Evolutionary conservation across 2,113 vertebrate species (phyloP).

Genomic region (Alaudala cheleensis): DNA sequence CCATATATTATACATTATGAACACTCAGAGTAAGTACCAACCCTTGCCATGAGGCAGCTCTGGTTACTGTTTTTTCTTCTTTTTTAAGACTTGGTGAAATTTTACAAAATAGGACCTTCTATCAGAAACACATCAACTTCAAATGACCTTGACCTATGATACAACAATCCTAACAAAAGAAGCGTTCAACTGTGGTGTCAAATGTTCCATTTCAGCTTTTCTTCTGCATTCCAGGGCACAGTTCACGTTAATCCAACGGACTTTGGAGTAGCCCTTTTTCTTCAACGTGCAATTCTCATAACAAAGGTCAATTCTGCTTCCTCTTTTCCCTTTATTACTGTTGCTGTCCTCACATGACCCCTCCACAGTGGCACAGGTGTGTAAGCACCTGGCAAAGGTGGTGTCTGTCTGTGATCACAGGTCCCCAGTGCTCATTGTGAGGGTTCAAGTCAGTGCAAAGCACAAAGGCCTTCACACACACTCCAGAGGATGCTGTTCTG

Average conservation of each 20-base stretch:
- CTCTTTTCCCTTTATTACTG: background rate
- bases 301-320: background rate
- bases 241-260: background rate
- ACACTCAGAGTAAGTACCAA: background rate
- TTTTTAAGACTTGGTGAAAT: background rate
- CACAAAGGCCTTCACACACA: rapidly evolving
- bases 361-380: background rate
- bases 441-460: background rate
- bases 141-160: background rate
- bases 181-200: background rate
- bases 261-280: background rate
- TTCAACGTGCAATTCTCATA: background rate
- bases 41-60: background rate
- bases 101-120: background rate
- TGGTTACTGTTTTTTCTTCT: background rate
- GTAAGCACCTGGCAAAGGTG: background rate
- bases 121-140: background rate
- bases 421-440: background rate
- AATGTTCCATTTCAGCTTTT: background rate
- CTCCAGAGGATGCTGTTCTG: background rate
- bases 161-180: background rate
- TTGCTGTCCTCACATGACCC: background rate
- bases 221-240: background rate
- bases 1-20: background rate
- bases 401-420: background rate